These are phyloP conservation scores for Drosophila meridiana DNA, from an alignment of 2,888 invertebrate species.

Conservation along the genomic window DNA sequence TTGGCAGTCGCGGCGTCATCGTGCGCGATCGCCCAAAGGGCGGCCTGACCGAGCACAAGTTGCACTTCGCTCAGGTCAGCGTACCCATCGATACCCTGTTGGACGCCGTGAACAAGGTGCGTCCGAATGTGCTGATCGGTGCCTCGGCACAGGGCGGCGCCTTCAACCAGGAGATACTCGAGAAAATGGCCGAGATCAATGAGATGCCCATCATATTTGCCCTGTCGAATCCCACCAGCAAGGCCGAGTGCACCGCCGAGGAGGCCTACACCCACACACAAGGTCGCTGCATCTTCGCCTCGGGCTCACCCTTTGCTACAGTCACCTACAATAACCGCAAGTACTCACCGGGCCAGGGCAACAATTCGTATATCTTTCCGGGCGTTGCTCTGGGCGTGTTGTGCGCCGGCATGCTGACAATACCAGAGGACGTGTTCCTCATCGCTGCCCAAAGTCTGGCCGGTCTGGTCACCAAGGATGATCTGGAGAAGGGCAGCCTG, in stretches of 20 bases:
- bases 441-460: constrained; percentile 95
- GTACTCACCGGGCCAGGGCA: constrained; percentile 97
- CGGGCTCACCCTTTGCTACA: constrained; percentile 97
- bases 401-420: constrained; percentile 94
- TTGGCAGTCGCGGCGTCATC: constrained; percentile 93
- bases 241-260: constrained; percentile 99
- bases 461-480: constrained; percentile 91
- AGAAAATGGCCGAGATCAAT: constrained; percentile 93
- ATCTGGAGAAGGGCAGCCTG: constrained; percentile 93
- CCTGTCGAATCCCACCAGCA: constrained; percentile 98
- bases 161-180: constrained; percentile 95
- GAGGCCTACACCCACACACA: constrained; percentile 95
- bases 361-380: constrained; percentile 99
- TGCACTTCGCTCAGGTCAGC: constrained; percentile 92
- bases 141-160: constrained; percentile 97
- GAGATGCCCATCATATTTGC: constrained; percentile 97
- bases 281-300: constrained; percentile 97
- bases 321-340: constrained; percentile 92
- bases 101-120: constrained; percentile 92
- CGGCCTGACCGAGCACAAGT: constrained; percentile 92
- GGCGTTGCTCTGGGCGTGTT: constrained; percentile 97
- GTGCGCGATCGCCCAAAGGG: constrained; percentile 94
- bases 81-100: constrained; percentile 91
- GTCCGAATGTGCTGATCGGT: constrained; percentile 96
- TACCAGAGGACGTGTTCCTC: constrained; percentile 96